A percentile compares a stretch with the other conserved stretches of the same genome.
phyloP scores from a whole-genome alignment of 2,888 invertebrate species.

The Apamea epomidion region DNA sequence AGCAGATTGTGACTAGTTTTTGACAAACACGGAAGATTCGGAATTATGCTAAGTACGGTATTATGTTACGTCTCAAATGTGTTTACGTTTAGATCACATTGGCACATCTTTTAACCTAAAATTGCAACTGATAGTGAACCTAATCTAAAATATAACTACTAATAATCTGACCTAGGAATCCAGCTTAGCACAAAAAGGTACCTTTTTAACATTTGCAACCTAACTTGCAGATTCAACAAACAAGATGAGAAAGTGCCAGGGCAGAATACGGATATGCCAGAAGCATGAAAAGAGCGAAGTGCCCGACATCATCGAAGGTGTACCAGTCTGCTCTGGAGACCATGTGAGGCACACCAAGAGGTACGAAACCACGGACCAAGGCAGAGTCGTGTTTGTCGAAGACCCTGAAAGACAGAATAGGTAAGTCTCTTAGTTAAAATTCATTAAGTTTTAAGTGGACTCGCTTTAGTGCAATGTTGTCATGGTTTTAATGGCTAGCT shows the following conservation, averaged over 20 bases:
- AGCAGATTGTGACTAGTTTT: constrained; percentile 45
- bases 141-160: neutral
- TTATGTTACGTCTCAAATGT: neutral
- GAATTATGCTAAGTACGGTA: neutral
- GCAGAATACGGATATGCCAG: constrained; percentile 83
- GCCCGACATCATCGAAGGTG: constrained; percentile 89
- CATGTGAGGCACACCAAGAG: constrained; percentile 78
- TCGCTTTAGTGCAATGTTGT: constrained; percentile 23
- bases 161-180: no score
- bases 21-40: constrained; percentile 7
- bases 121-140: neutral
- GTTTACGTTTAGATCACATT: neutral
- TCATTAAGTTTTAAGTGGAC: constrained; percentile 1
- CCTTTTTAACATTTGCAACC: neutral
- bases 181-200: neutral
- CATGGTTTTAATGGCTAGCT: constrained; percentile 14
- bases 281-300: constrained; percentile 88
- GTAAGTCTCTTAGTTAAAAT: constrained; percentile 68
- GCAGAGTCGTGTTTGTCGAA: constrained; percentile 82
- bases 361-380: constrained; percentile 75
- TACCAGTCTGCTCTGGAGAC: constrained; percentile 86
- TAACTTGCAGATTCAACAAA: constrained; percentile 80
- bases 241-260: constrained; percentile 82
- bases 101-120: neutral
- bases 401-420: constrained; percentile 79